Percentiles rank a stretch among this genome's conserved stretches.
Evolutionary conservation across 1,140 invertebrate species (phyloP).

Genomic region (Drosophila jambulina): DNA sequence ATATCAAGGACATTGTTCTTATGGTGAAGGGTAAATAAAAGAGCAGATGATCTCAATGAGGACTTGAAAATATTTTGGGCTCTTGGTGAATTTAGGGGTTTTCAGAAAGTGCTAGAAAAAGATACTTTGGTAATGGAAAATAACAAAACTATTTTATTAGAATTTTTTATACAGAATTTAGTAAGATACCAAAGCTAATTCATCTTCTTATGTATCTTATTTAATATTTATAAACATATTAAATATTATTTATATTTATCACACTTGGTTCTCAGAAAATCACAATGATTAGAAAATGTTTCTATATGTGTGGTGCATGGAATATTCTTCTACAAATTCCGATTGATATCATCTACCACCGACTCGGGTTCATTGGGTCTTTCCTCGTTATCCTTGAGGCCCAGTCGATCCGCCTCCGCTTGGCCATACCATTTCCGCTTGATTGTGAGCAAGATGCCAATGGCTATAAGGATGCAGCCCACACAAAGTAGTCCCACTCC

Average conservation of each 20-base stretch:
- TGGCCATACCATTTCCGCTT: constrained; percentile 71
- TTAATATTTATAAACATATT: not conserved
- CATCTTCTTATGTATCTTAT: not conserved
- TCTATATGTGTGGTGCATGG: not conserved
- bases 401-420: constrained; percentile 39
- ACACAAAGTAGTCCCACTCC: constrained; percentile 65
- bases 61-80: too few species aligned
- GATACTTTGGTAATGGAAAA: not conserved
- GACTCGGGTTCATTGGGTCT: not conserved
- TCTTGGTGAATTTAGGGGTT: not conserved
- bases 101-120: not conserved
- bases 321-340: not conserved
- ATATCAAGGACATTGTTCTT: too few species aligned
- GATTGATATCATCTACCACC: not conserved
- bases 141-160: too few species aligned
- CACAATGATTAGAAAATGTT: not conserved
- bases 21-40: too few species aligned
- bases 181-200: too few species aligned
- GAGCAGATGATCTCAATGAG: too few species aligned
- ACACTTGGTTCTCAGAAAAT: constrained; percentile 7
- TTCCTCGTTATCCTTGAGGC: constrained; percentile 42
- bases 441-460: constrained; percentile 54
- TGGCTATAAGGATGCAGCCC: constrained; percentile 54
- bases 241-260: constrained; percentile 19
- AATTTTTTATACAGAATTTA: too few species aligned